Conservation (phyloP, 1,140 invertebrate species). For the Lycorma delicatula region DNA sequence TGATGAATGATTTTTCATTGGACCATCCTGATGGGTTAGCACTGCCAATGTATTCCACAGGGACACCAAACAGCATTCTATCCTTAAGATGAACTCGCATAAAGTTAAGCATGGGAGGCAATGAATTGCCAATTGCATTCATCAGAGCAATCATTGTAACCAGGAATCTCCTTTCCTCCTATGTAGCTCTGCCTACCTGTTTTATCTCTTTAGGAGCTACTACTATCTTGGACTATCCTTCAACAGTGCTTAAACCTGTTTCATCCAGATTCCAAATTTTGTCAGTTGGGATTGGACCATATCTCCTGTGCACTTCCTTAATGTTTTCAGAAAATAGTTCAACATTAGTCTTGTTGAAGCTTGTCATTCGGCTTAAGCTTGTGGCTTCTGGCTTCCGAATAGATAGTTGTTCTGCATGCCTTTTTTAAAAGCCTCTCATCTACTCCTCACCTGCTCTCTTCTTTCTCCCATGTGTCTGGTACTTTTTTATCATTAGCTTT, state of each 20-base stretch:
- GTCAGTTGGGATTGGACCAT: slow-evolving; percentile 13
- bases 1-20: slow-evolving; percentile 10
- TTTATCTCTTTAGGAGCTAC: slow-evolving; percentile 28
- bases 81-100: slow-evolving; percentile 32
- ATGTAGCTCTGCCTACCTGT: slow-evolving; percentile 34
- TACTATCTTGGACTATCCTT: slow-evolving; percentile 3
- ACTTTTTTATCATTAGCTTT: neutral
- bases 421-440: slow-evolving; percentile 29
- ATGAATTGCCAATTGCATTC: slow-evolving; percentile 33
- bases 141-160: slow-evolving; percentile 30
- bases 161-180: slow-evolving; percentile 31
- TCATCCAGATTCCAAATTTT: slow-evolving; percentile 32
- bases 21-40: slow-evolving; percentile 18
- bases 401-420: slow-evolving; percentile 28
- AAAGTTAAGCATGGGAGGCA: slow-evolving; percentile 38
- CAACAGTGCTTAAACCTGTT: slow-evolving; percentile 28
- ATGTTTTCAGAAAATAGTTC: slow-evolving; percentile 34
- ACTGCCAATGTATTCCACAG: slow-evolving; percentile 11
- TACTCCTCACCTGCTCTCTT: slow-evolving; percentile 29
- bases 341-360: slow-evolving; percentile 34
- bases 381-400: slow-evolving; percentile 33
- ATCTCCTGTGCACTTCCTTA: slow-evolving; percentile 20
- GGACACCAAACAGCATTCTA: slow-evolving; percentile 26
- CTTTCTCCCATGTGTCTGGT: neutral
- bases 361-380: slow-evolving; percentile 28